Percentiles rank a stretch among this genome's conserved stretches.
These are phyloP conservation scores for Lindbergichthys nudifrons DNA, from an alignment of 2,797 vertebrate genomes.

Conservation along the genomic window DNA sequence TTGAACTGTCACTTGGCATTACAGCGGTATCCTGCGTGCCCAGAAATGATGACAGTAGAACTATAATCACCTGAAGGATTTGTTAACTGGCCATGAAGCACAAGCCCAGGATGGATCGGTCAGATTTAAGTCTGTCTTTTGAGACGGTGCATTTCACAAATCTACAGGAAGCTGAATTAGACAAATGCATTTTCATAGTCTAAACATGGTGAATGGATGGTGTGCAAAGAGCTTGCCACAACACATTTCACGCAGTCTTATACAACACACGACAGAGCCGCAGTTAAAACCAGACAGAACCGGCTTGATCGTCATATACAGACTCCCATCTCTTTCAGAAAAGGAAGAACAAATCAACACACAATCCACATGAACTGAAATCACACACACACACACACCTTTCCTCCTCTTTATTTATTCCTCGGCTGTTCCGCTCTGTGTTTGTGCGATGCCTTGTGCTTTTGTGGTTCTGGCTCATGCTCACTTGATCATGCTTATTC, in stretches of 20 bases:
- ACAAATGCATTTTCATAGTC: slow-evolving; percentile 12
- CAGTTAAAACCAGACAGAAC: slow-evolving; percentile 22
- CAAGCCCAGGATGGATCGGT: slow-evolving; percentile 19
- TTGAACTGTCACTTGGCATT: slow-evolving; percentile 51
- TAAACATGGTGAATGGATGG: slow-evolving; percentile 14
- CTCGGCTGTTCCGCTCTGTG: slow-evolving; percentile 46
- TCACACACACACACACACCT: slow-evolving; percentile 29
- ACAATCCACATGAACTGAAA: slow-evolving; percentile 30
- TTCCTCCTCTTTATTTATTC: slow-evolving; percentile 35
- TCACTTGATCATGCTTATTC: slow-evolving; percentile 60
- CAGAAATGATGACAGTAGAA: slow-evolving; percentile 24
- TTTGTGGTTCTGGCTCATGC: slow-evolving; percentile 52
- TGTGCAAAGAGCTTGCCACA: slow-evolving; percentile 17
- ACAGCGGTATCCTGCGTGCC: slow-evolving; percentile 3
- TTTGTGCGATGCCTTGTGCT: slow-evolving; percentile 33
- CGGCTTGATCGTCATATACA: slow-evolving; percentile 18
- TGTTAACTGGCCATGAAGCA: slow-evolving; percentile 34
- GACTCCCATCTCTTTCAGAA: slow-evolving; percentile 13
- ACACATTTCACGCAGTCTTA: slow-evolving; percentile 29
- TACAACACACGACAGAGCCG: slow-evolving; percentile 1
- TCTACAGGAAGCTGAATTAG: slow-evolving; percentile 10
- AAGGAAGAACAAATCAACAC: slow-evolving; percentile 6
- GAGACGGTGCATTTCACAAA: not conserved
- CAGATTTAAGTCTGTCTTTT: slow-evolving; percentile 10
- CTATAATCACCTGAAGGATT: slow-evolving; percentile 29